These are phyloP conservation scores for Muscina levida DNA, from an alignment of 2,888 invertebrate genomes.

Conservation along the genomic window DNA sequence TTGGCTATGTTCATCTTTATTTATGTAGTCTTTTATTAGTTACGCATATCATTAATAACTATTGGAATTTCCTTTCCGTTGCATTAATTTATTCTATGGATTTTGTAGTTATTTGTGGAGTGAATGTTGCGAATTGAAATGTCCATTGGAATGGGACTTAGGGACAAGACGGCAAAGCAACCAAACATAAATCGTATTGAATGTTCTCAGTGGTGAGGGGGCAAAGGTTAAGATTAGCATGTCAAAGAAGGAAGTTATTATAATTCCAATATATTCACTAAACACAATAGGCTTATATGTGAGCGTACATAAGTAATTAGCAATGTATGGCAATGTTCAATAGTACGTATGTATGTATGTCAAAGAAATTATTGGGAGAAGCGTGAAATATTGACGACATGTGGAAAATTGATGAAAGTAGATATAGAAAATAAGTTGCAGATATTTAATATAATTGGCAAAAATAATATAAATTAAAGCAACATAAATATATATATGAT, in stretches of 20 bases:
- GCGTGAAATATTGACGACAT: neutral
- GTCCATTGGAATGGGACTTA: neutral
- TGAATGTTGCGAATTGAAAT: neutral
- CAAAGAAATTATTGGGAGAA: neutral
- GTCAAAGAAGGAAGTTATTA: slow-evolving; percentile 28
- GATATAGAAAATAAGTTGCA: no score
- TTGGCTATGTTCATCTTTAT: slow-evolving; percentile 30
- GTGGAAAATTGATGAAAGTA: neutral
- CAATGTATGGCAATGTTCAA: neutral
- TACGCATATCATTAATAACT: slow-evolving; percentile 63
- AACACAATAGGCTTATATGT: neutral
- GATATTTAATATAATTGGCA: no score
- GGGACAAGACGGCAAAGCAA: neutral
- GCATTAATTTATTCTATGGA: slow-evolving; percentile 38
- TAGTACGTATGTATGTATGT: neutral
- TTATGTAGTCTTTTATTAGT: slow-evolving; percentile 59
- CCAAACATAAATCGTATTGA: neutral
- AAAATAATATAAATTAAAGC: no score
- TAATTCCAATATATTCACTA: neutral
- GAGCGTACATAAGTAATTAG: slow-evolving; percentile 27
- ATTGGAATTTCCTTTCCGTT: slow-evolving; percentile 52
- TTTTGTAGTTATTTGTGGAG: slow-evolving; percentile 2
- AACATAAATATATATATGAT: no score
- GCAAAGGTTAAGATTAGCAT: slow-evolving; percentile 36
- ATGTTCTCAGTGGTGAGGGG: neutral